Evolutionary conservation across 2,797 vertebrate species (phyloP), one percentile per base, ranked within the genome.

Genomic region (Acanthurus leucopareius): DNA sequence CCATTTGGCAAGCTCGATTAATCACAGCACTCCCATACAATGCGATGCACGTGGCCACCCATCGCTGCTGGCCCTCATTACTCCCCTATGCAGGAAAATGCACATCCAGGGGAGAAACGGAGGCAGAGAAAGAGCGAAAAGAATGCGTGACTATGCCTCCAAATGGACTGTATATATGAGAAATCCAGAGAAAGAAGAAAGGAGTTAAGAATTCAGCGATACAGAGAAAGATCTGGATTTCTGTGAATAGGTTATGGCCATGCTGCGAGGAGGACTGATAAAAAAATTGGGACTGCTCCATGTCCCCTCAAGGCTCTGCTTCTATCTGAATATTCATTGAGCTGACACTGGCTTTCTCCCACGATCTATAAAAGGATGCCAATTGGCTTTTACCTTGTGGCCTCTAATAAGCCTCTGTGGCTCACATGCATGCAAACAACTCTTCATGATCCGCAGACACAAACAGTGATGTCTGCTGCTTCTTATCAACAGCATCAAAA

Each of bases 1-100:
- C 89, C 89, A 90, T 94, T 93, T 93, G 91, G 92, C 92, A 91
- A 92, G 93, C 93, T 94, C 91, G 82, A 94, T 95, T 95, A 95
- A 94, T 95, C 93, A 91, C 88, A 85, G 75, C 87, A 71, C 86
- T 88, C 83, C 75, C 83, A 93, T 84, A 89, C 88, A 93, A 91
- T 85, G 76, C 69, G 60, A 75, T 61, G 60, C 92, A 91, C 89
- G 84, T 84, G 87, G 78, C 85, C 90, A 88, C 92, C 84, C 86
- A 84, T 79, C 47, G 53, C 77, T 81, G 80, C 84, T 80, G 86
- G 77, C 69, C 86, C 80, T 88, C 88, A 90, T 90, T 93, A 90
- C 86, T 78, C 79, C 87, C 89, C 72, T 35, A 70, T 11, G 11
- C 68, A 42, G 75, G 71, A 74, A 84, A 90, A 86, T 84, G 82